These are phyloP conservation scores for Nysson spinosus DNA, from an alignment of 2,888 invertebrate genomes.

Conservation along the genomic window DNA sequence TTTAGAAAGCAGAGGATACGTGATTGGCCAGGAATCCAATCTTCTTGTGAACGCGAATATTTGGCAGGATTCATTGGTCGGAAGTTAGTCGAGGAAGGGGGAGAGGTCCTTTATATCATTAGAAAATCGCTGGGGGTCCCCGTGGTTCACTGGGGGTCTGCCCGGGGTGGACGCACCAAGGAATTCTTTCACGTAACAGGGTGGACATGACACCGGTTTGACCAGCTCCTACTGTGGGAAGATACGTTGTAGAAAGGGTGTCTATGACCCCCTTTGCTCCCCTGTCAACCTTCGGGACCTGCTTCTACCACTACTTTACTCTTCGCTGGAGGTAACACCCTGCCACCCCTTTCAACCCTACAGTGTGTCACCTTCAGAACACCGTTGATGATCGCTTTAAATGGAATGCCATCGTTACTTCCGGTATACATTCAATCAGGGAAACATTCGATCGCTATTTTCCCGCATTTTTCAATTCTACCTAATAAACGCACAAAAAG, in stretches of 20 bases:
- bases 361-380: slow-evolving; percentile 27
- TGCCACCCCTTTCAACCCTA: slow-evolving; percentile 37
- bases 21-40: slow-evolving; percentile 41
- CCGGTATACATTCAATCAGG: slow-evolving; percentile 24
- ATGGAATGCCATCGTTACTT: slow-evolving; percentile 50
- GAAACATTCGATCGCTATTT: too few species aligned
- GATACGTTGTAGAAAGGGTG: slow-evolving; percentile 71
- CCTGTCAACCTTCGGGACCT: slow-evolving; percentile 44
- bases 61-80: slow-evolving; percentile 37
- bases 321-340: slow-evolving; percentile 15
- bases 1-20: background rate
- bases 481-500: too few species aligned
- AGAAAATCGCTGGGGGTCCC: slow-evolving; percentile 57
- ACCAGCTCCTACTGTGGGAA: slow-evolving; percentile 72
- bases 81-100: background rate
- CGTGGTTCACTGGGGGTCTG: slow-evolving; percentile 49
- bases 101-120: slow-evolving; percentile 31
- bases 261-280: slow-evolving; percentile 28
- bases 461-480: too few species aligned
- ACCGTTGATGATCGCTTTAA: slow-evolving; percentile 53
- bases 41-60: slow-evolving; percentile 15
- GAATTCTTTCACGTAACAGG: slow-evolving; percentile 59
- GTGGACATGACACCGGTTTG: slow-evolving; percentile 59
- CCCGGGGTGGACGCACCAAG: slow-evolving; percentile 35
- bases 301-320: slow-evolving; percentile 26